Conservation (phyloP, 1,140 invertebrate species). For the Thaumatotibia leucotreta region DNA sequence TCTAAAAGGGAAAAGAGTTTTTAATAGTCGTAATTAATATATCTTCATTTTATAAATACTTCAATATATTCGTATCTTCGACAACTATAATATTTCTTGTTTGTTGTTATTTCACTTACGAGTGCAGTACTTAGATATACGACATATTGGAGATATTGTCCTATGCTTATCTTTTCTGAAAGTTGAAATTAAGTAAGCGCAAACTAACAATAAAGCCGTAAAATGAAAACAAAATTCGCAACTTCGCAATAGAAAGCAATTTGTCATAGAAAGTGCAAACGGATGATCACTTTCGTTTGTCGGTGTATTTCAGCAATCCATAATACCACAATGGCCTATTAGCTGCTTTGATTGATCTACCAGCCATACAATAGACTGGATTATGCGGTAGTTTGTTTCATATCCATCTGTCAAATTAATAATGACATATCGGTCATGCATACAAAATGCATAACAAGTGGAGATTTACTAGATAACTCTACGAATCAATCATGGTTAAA, state of each 20-base stretch:
- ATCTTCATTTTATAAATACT: no score
- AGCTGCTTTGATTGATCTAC: conserved; percentile 18
- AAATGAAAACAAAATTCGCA: conserved; percentile 17
- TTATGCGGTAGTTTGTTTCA: conserved; percentile 10
- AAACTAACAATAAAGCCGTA: background rate
- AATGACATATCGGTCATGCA: background rate
- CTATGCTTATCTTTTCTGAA: background rate
- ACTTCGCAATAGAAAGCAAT: conserved; percentile 42
- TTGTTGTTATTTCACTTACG: no score
- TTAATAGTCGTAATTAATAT: no score
- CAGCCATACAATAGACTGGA: background rate
- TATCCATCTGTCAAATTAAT: conserved; percentile 2
- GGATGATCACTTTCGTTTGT: conserved; percentile 35
- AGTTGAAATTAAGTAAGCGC: background rate
- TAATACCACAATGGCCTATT: conserved; percentile 13
- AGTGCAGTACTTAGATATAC: background rate
- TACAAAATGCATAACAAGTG: background rate
- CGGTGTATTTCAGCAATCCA: background rate
- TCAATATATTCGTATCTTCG: no score
- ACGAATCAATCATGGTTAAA: background rate
- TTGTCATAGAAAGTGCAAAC: conserved; percentile 48
- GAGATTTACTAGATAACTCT: background rate
- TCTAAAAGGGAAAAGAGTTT: no score
- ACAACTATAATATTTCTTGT: no score
- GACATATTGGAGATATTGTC: background rate